Evolutionary conservation across 2,888 invertebrate species (phyloP).

Genomic region (Platycheirus rosarum): DNA sequence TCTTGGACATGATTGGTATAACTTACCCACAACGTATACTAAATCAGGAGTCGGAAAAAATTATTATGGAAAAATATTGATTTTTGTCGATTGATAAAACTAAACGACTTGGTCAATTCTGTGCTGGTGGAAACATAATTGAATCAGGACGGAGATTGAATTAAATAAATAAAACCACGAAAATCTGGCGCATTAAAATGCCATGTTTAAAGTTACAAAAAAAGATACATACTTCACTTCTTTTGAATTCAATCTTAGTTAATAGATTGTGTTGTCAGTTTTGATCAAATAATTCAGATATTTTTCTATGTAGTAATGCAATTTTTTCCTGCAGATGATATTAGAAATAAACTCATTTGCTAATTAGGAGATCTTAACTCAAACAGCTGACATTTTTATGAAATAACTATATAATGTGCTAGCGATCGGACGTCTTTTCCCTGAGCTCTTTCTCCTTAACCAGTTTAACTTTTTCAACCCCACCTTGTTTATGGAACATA

Average conservation of each 20-base stretch:
- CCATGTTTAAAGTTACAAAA: constrained; percentile 6
- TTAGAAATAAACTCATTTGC: constrained; percentile 17
- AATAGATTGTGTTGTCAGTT: constrained; percentile 65
- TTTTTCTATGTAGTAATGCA: constrained; percentile 7
- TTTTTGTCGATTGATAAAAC: constrained; percentile 55
- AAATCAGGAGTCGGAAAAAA: too few relatives aligned
- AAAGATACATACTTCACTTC: constrained; percentile 9
- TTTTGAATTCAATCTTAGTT: constrained; percentile 50
- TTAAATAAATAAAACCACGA: too few relatives aligned
- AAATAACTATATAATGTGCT: too few relatives aligned
- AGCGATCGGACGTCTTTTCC: too few relatives aligned
- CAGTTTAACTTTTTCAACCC: too few relatives aligned
- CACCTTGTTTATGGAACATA: too few relatives aligned
- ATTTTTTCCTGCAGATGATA: not conserved
- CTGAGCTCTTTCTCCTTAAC: too few relatives aligned
- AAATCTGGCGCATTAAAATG: constrained; percentile 21
- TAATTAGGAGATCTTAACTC: too few relatives aligned
- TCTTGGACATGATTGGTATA: constrained; percentile 52
- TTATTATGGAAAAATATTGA: constrained; percentile 63
- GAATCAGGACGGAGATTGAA: too few relatives aligned
- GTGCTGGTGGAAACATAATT: constrained; percentile 47
- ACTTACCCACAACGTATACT: too few relatives aligned
- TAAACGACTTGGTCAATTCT: constrained; percentile 9
- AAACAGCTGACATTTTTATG: too few relatives aligned
- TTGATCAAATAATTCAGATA: constrained; percentile 68